Evolutionary conservation across 2,888 invertebrate species (phyloP).

Genomic region (Morpho achilles): DNA sequence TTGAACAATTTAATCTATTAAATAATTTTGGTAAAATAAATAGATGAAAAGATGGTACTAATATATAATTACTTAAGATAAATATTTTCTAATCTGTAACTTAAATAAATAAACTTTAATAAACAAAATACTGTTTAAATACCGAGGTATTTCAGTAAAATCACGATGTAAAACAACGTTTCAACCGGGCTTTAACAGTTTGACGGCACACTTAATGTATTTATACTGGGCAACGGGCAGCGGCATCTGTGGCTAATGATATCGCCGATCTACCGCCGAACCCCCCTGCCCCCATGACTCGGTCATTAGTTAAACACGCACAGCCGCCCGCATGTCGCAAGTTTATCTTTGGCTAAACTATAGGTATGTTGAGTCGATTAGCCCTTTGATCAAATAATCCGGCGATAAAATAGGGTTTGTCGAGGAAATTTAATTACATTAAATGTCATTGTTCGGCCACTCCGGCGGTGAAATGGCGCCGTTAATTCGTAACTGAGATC

Average conservation of each 20-base stretch:
- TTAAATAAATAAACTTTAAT: conserved; percentile 1
- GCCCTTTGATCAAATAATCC: conserved; percentile 79
- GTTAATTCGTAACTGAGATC: conserved; percentile 26
- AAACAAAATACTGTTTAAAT: conserved; percentile 10
- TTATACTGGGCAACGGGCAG: conserved; percentile 69
- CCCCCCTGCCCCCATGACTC: conserved; percentile 23
- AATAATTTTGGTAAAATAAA: no score
- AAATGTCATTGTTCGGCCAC: conserved; percentile 62
- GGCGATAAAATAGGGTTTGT: conserved; percentile 69
- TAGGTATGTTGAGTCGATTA: conserved; percentile 77
- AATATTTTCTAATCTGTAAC: no score
- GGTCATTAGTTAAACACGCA: not conserved
- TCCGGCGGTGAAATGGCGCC: conserved; percentile 41
- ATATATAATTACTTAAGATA: no score
- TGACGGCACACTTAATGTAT: conserved; percentile 76
- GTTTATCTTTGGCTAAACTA: conserved; percentile 77
- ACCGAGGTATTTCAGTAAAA: conserved; percentile 24
- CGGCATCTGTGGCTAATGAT: conserved; percentile 79
- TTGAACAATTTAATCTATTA: no score
- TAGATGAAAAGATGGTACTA: no score
- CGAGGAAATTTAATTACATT: conserved; percentile 74
- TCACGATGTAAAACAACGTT: conserved; percentile 44
- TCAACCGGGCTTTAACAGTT: conserved; percentile 67
- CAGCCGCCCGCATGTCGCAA: conserved; percentile 62
- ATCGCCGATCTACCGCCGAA: conserved; percentile 56